Evolutionary conservation across 2,888 invertebrate species (phyloP), one percentile per base, ranked within the genome.

Genomic region (Heliconius cydno): DNA sequence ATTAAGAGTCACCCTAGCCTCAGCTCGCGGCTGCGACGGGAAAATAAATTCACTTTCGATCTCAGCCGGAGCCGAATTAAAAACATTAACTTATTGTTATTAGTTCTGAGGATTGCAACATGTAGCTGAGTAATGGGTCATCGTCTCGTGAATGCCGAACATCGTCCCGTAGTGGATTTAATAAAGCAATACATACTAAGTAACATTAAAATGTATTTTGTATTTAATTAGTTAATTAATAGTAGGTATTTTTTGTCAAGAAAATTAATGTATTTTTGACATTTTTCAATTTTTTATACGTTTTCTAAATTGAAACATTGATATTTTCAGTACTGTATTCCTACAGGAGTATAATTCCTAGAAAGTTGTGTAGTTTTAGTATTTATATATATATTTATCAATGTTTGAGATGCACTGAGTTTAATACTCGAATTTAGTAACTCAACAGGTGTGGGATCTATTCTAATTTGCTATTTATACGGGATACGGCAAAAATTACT

Each of bases 41-140:
- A 60, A 65, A 87, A 88, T 89, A 87, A 91, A 91, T 90, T 87
- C 88, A 86, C 84, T 85, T 86, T 85, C 81, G 73, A 83, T 83
- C 82, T 81, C 80, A 67, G 67, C 73, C 70, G 63, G 52, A 75
- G 68, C 74, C 70, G 77, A 77, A 80, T 80, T 80, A 77, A 80
- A 77, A 77, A 78, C 74, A 79, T 79, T 80, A 74, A 78, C 25
- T 80, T 80, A 68, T 80, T 77, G 75, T 78, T 77, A 80, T 75
- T 77, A 80, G 63, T 78, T 77, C 68, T 79, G 46, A 46, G 41
- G 74, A 74, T 77, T 63, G 68, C 68, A 68, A 30, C 25, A 46
- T 74, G 74, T 28, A 60, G 57, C 28, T 46, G 22, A 66, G 22
- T 41, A 28, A 66, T 41, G 75, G 63, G 13, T 41, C 57, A 57